Evolutionary conservation across 2,113 vertebrate genomes (phyloP).

Genomic region (Corapipo altera): DNA sequence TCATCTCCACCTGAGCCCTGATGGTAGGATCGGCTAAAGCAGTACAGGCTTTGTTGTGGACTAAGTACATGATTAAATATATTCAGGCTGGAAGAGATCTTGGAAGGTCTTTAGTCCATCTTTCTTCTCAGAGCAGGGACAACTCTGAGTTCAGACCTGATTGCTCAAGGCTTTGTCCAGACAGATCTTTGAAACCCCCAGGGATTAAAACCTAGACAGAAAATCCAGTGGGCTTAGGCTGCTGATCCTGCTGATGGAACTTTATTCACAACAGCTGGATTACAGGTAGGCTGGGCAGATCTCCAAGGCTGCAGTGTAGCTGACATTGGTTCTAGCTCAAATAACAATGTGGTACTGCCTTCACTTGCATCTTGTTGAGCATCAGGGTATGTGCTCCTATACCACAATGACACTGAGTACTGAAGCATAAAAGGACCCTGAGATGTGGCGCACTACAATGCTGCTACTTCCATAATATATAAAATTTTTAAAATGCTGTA

Average conservation of each 20-base stretch:
- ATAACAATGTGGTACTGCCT: neutral
- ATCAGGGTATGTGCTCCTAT: neutral
- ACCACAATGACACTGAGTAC: accelerated
- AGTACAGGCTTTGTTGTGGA: neutral
- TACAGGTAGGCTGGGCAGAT: neutral
- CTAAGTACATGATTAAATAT: neutral
- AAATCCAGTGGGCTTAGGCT: neutral
- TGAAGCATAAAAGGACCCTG: neutral
- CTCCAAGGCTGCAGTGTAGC: neutral
- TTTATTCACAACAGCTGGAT: neutral
- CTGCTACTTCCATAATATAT: neutral
- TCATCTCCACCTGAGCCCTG: neutral
- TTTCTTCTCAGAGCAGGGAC: neutral
- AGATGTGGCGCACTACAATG: neutral
- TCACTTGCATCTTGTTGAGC: neutral
- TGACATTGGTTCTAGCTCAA: neutral
- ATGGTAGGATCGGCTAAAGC: neutral
- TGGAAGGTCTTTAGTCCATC: neutral
- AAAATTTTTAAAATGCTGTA: accelerated
- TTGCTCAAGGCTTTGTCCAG: neutral
- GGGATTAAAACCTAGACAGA: neutral
- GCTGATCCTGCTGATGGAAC: neutral
- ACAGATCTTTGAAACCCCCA: neutral
- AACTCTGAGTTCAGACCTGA: accelerated
- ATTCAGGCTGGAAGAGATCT: neutral